These are phyloP conservation scores for Acanthaster planci DNA, from an alignment of 35 echinoderm and acorn worm species.

Conservation along the genomic window DNA sequence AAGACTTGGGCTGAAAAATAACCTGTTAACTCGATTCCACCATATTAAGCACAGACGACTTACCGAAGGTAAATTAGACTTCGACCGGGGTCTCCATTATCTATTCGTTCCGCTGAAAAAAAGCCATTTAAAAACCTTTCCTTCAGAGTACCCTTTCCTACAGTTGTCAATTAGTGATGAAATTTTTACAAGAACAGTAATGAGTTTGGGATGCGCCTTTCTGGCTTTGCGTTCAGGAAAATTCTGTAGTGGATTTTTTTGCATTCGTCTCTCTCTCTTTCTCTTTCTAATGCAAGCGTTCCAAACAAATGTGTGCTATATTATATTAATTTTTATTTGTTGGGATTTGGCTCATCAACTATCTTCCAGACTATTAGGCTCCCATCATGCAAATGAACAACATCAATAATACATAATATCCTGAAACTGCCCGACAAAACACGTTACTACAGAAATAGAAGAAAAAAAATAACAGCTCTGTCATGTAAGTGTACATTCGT, in stretches of 20 bases:
- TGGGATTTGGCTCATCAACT: conserved; percentile 13
- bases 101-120: too few species aligned
- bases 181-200: too few species aligned
- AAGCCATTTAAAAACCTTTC: too few species aligned
- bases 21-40: too few species aligned
- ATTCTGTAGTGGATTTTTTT: background rate
- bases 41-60: too few species aligned
- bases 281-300: background rate
- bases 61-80: too few species aligned
- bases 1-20: too few species aligned
- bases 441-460: background rate
- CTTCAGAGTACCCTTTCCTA: too few species aligned
- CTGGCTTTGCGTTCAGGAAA: too few species aligned
- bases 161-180: too few species aligned
- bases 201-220: too few species aligned
- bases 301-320: background rate
- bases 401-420: conserved; percentile 8
- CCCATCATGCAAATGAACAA: background rate
- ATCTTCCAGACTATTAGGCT: background rate
- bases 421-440: background rate
- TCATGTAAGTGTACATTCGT: background rate
- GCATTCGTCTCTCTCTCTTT: background rate
- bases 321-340: conserved; percentile 20
- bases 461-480: background rate
- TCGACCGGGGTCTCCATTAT: too few species aligned